phyloP scores from a whole-genome alignment of 30 jellyfish, hydroid and myxozoan species.

The Aurelia coerulea region DNA sequence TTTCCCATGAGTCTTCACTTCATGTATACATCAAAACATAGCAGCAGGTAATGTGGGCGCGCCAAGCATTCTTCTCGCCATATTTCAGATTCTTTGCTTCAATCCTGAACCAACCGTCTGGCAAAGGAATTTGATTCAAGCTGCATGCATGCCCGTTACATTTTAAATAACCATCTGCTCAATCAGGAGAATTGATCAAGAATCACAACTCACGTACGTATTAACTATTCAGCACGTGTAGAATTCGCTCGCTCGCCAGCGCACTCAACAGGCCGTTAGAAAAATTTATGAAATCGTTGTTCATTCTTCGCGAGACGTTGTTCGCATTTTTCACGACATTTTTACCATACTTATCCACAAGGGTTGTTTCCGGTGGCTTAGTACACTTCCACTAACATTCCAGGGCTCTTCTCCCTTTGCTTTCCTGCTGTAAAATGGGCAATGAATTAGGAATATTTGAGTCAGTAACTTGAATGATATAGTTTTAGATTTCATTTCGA shows the following conservation, averaged over 20 bases:
- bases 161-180: constrained; percentile 71
- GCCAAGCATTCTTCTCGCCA: constrained; percentile 93
- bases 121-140: constrained; percentile 76
- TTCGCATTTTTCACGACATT: constrained; percentile 83
- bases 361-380: constrained; percentile 63
- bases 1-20: constrained; percentile 73
- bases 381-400: too few relatives aligned
- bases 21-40: constrained; percentile 64
- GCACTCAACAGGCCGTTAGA: constrained; percentile 24
- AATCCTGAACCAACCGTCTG: constrained; percentile 76
- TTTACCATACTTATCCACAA: constrained; percentile 73
- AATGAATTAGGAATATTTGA: too few relatives aligned
- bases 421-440: too few relatives aligned
- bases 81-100: constrained; percentile 75
- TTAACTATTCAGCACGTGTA: constrained; percentile 43
- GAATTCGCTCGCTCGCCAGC: constrained; percentile 19
- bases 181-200: constrained; percentile 27
- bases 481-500: not conserved
- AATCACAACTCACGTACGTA: constrained; percentile 20
- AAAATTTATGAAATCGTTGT: constrained; percentile 40
- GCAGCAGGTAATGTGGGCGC: constrained; percentile 97
- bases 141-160: constrained; percentile 14
- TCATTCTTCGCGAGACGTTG: constrained; percentile 60
- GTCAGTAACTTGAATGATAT: too few relatives aligned
- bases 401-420: too few relatives aligned